phyloP scores from a whole-genome alignment of 1,140 invertebrate genomes.

The Rhizoglyphus robini region DNA sequence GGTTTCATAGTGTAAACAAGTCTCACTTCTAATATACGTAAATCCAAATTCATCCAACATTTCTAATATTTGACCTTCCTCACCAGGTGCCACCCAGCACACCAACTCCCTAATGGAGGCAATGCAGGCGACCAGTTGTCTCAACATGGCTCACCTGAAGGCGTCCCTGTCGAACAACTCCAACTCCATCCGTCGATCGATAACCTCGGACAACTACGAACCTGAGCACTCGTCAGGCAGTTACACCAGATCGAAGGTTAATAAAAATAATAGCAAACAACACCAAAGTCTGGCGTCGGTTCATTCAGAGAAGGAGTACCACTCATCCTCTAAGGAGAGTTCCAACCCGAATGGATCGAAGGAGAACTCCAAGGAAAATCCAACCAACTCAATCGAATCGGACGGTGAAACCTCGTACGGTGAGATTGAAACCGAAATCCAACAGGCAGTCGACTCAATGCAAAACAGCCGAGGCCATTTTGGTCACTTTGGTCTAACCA shows the following conservation, averaged over 20 bases:
- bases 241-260: neutral
- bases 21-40: too few relatives aligned
- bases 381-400: neutral
- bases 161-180: neutral
- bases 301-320: neutral
- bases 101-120: neutral
- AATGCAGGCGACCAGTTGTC: neutral
- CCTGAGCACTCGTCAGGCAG: neutral
- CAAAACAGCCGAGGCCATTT: too few relatives aligned
- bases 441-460: neutral
- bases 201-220: neutral
- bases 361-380: neutral
- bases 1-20: too few relatives aligned
- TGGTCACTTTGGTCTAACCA: too few relatives aligned
- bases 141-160: neutral
- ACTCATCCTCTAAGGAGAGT: neutral
- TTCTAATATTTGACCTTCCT: too few relatives aligned
- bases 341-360: neutral
- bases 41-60: too few relatives aligned
- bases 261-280: neutral
- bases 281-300: neutral
- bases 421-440: conserved; percentile 4
- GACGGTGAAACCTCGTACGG: neutral
- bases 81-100: too few relatives aligned
- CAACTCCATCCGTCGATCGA: neutral